Percentiles rank a stretch among this genome's conserved stretches.
Conservation (phyloP, 2,113 vertebrate species). For the Epinephelus moara region DNA sequence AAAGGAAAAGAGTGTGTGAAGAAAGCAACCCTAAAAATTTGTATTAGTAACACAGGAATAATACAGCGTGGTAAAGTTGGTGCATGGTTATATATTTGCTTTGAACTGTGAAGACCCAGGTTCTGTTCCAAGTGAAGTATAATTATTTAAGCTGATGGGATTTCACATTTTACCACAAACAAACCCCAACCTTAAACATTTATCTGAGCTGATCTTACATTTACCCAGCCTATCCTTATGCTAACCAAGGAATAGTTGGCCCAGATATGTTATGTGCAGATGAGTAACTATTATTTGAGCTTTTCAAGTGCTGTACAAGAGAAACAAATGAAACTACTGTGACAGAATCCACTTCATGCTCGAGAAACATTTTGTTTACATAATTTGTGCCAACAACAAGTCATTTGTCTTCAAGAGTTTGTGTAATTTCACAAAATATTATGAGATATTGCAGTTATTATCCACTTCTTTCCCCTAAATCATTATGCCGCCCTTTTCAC, state of each 20-base stretch:
- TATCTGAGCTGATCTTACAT: background rate
- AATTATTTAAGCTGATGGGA: background rate
- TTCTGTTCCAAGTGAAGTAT: background rate
- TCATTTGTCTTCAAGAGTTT: background rate
- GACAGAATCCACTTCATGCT: background rate
- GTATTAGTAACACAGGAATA: background rate
- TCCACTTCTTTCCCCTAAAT: background rate
- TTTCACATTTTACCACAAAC: background rate
- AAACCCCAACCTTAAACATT: background rate
- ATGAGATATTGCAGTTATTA: background rate
- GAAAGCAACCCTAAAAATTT: conserved; percentile 15
- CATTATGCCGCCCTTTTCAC: background rate
- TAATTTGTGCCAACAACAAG: background rate
- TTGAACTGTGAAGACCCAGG: background rate
- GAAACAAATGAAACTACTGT: background rate
- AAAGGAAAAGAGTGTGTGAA: conserved; percentile 6
- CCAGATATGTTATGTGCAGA: background rate
- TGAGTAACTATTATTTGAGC: background rate
- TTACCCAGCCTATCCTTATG: background rate
- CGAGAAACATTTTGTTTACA: background rate
- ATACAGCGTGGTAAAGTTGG: background rate
- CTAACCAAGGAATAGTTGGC: background rate
- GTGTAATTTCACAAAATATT: background rate
- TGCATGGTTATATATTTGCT: conserved; percentile 3
- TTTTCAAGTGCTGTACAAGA: conserved; percentile 5